These are phyloP conservation scores for Bos javanicus DNA, from an alignment of 2,113 vertebrate species.

Conservation along the genomic window DNA sequence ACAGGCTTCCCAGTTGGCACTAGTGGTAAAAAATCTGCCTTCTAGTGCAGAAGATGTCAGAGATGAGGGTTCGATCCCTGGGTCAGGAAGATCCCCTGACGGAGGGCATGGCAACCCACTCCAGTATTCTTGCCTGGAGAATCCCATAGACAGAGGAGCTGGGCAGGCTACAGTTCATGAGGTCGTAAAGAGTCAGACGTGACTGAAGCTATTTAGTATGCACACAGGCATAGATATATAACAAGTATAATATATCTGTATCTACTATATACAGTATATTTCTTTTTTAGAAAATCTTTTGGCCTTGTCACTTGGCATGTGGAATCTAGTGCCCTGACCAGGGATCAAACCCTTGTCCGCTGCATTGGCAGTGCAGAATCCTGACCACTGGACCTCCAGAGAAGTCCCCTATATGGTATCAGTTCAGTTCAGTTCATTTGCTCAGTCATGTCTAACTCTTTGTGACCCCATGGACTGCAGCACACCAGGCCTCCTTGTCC, in stretches of 20 bases:
- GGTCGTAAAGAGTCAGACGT: no score
- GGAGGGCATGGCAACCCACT: background rate
- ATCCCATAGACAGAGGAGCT: no score
- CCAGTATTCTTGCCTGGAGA: no score
- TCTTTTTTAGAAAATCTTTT: background rate
- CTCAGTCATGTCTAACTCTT: background rate
- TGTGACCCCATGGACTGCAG: background rate
- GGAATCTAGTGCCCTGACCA: background rate
- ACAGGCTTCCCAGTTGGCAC: background rate
- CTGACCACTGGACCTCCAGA: background rate
- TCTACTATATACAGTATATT: background rate
- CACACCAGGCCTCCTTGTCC: background rate
- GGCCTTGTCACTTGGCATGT: background rate
- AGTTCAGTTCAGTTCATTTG: background rate
- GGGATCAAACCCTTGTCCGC: background rate
- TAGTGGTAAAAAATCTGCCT: background rate
- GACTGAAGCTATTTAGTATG: no score
- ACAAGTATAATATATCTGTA: no score
- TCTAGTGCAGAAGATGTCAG: background rate
- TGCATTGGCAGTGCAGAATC: background rate
- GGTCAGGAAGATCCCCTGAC: background rate
- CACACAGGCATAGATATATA: background rate
- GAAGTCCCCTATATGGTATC: background rate
- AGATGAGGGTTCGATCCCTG: background rate
- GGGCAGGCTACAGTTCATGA: no score